Conservation (phyloP, 2,113 vertebrate genomes). For the Caranx ignobilis region DNA sequence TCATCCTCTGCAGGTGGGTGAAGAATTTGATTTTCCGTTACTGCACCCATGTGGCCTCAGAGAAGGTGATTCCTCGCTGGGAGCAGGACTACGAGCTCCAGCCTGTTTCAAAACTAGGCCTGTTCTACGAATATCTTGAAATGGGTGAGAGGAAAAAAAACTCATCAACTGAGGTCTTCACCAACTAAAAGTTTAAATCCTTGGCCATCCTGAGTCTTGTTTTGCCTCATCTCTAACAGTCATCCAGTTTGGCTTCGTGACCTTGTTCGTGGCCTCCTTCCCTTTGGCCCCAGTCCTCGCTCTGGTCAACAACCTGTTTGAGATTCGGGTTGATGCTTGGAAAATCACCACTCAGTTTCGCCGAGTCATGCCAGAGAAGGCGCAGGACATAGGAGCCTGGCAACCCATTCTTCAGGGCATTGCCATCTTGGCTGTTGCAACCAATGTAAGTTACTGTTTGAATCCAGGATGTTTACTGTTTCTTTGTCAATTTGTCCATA, state of each 20-base stretch:
- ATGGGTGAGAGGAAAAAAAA: conserved; percentile 87
- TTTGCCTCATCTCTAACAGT: conserved; percentile 79
- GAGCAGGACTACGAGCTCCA: conserved; percentile 94
- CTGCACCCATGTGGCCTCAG: conserved; percentile 72
- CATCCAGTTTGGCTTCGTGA: conserved; percentile 97
- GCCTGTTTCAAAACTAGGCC: conserved; percentile 87
- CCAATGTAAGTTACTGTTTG: conserved; percentile 86
- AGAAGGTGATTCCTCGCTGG: conserved; percentile 89
- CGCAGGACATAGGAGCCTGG: conserved; percentile 94
- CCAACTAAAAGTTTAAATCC: neutral
- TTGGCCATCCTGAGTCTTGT: neutral
- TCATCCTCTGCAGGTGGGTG: conserved; percentile 85
- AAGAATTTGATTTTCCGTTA: conserved; percentile 91
- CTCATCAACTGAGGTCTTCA: no score
- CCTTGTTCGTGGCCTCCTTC: conserved; percentile 95
- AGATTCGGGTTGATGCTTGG: conserved; percentile 94
- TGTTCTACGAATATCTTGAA: conserved; percentile 96
- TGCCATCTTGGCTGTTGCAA: conserved; percentile 92
- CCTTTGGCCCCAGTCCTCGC: conserved; percentile 95
- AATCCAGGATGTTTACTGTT: neutral
- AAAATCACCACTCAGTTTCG: conserved; percentile 93
- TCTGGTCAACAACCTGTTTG: conserved; percentile 93
- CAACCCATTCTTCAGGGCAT: conserved; percentile 95
- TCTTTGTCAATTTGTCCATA: neutral
- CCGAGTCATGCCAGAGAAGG: conserved; percentile 91